A percentile compares a stretch with the other conserved stretches of the same genome.
phyloP scores from a whole-genome alignment of 1,140 invertebrate genomes.

The Geopemphigus sp. region DNA sequence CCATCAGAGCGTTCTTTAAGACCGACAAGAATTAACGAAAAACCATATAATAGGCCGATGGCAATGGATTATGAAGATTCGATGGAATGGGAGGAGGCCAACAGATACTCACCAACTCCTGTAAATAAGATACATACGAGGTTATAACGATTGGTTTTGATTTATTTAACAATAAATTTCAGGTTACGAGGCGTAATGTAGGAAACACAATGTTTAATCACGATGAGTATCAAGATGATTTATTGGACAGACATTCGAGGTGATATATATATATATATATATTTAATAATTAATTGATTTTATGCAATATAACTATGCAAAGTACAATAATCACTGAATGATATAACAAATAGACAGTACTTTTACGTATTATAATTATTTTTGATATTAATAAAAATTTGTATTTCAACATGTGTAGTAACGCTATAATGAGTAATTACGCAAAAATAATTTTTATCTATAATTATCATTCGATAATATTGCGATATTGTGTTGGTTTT shows the following conservation, averaged over 20 bases:
- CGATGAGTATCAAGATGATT: constrained; percentile 25
- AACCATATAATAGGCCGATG: constrained; percentile 37
- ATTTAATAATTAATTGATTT: background rate
- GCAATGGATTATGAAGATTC: constrained; percentile 42
- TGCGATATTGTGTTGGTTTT: background rate
- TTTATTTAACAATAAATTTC: constrained; percentile 1
- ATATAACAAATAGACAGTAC: too few relatives aligned
- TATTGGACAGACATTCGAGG: constrained; percentile 32
- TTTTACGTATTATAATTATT: too few relatives aligned
- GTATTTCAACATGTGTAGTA: too few relatives aligned
- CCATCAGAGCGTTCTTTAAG: constrained; percentile 12
- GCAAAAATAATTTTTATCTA: too few relatives aligned
- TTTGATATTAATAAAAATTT: too few relatives aligned
- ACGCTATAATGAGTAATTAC: too few relatives aligned
- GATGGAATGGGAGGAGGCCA: constrained; percentile 41
- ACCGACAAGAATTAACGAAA: constrained; percentile 21
- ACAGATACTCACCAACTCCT: constrained; percentile 27
- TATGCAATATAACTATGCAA: too few relatives aligned
- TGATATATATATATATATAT: background rate
- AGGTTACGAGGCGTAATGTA: constrained; percentile 6
- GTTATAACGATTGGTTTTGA: background rate
- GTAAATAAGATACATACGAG: constrained; percentile 7
- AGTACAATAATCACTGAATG: too few relatives aligned
- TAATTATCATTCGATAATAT: too few relatives aligned
- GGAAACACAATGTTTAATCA: constrained; percentile 19